Evolutionary conservation across 2,888 invertebrate species (phyloP).

Genomic region (Macaria notata): DNA sequence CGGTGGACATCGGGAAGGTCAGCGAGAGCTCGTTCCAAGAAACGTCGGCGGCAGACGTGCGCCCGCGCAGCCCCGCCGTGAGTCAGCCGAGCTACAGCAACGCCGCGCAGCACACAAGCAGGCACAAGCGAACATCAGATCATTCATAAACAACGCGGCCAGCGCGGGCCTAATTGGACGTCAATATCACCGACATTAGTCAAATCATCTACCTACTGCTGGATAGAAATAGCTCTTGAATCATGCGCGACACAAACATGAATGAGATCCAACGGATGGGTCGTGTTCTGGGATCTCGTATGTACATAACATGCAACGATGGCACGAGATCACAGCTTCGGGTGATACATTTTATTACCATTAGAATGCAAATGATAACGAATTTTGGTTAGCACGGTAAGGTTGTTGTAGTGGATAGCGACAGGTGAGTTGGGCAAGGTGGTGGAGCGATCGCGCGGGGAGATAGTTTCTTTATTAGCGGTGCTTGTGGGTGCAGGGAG

Average conservation of each 20-base stretch:
- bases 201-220: conserved; percentile 29
- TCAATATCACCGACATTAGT: conserved; percentile 40
- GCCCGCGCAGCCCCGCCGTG: conserved; percentile 40
- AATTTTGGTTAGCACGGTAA: conserved; percentile 22
- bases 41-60: conserved; percentile 63
- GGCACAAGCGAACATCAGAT: conserved; percentile 47
- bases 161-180: conserved; percentile 41
- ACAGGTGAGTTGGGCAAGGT: conserved; percentile 3
- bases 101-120: conserved; percentile 37
- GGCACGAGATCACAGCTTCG: conserved; percentile 19
- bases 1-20: conserved; percentile 67
- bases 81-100: conserved; percentile 33
- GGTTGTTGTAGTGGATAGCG: conserved; percentile 11
- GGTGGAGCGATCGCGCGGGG: conserved; percentile 22
- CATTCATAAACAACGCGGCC: conserved; percentile 66
- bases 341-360: conserved; percentile 25
- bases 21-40: conserved; percentile 65
- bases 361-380: conserved; percentile 31
- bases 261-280: conserved; percentile 30
- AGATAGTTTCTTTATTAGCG: conserved; percentile 38
- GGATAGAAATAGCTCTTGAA: conserved; percentile 28
- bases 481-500: conserved; percentile 32
- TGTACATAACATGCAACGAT: conserved; percentile 26
- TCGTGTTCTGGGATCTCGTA: conserved; percentile 22
- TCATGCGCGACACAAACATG: conserved; percentile 27